Percentiles rank a stretch among this genome's conserved stretches.
Evolutionary conservation across 1,140 invertebrate genomes (phyloP).

Genomic region (Metaphire vulgaris): DNA sequence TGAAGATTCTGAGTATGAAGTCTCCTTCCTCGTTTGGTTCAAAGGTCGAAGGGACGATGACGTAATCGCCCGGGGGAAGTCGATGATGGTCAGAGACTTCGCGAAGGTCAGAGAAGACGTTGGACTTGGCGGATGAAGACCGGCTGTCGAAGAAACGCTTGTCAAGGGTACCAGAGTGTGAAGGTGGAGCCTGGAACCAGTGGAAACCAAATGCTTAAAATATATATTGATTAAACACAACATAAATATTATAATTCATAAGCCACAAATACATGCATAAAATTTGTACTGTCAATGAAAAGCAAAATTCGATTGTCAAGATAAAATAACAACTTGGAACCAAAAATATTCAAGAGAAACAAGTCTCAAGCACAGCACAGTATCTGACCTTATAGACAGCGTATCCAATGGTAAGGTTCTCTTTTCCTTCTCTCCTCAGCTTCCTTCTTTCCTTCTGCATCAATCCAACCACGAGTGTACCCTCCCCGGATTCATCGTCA

Average conservation of each 20-base stretch:
- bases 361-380: neutral
- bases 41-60: constrained; percentile 97
- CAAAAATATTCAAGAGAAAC: neutral
- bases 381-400: constrained; percentile 73
- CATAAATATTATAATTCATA: neutral
- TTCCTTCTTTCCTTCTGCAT: constrained; percentile 76
- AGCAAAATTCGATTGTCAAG: neutral
- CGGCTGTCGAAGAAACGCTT: constrained; percentile 88
- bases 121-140: constrained; percentile 74
- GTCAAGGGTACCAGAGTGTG: constrained; percentile 58
- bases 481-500: constrained; percentile 71
- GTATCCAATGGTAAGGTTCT: constrained; percentile 91
- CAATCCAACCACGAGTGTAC: constrained; percentile 81
- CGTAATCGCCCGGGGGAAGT: constrained; percentile 64
- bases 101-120: constrained; percentile 87
- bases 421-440: constrained; percentile 74
- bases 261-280: constrained; percentile 80
- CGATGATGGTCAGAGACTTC: constrained; percentile 55
- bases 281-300: constrained; percentile 58
- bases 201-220: neutral
- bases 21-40: constrained; percentile 93
- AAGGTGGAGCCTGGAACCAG: constrained; percentile 7
- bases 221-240: neutral
- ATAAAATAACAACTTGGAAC: neutral
- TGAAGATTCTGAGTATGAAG: constrained; percentile 91